phyloP scores from a whole-genome alignment of 2,797 vertebrate species.

The Ibycter americanus region DNA sequence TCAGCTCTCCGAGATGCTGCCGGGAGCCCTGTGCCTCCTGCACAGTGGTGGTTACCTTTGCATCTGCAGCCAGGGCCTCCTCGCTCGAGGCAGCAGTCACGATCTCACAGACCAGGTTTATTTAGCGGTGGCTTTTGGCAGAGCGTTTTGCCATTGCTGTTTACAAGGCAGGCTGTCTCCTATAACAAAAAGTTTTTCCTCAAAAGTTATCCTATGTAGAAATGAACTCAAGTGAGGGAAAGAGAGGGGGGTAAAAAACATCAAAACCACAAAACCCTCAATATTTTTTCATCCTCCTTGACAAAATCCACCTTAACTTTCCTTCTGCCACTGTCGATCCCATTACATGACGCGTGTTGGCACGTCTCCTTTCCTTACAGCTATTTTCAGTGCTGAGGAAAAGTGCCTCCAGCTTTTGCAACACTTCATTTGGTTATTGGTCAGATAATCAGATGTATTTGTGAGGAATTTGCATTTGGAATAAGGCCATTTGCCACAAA shows the following conservation, averaged over 20 bases:
- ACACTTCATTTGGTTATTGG: neutral
- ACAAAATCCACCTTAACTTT: neutral
- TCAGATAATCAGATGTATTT: neutral
- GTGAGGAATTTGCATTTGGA: neutral
- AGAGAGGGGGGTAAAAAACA: accelerated
- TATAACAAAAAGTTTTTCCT: neutral
- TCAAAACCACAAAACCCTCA: neutral
- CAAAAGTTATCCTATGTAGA: neutral
- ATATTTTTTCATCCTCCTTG: neutral
- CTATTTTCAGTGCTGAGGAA: neutral
- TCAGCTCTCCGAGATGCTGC: neutral
- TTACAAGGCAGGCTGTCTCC: neutral
- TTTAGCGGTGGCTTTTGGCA: neutral
- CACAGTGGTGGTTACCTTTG: neutral
- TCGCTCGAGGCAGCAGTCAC: neutral
- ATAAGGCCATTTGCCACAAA: neutral
- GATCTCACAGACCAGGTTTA: neutral
- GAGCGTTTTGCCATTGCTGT: neutral
- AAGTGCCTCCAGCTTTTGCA: neutral
- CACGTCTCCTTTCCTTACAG: neutral
- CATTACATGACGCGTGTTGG: accelerated
- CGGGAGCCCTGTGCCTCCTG: neutral
- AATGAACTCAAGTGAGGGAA: neutral
- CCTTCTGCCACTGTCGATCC: neutral
- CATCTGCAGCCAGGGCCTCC: neutral